These are phyloP conservation scores for Lutjanus campechanus DNA, from an alignment of 2,797 vertebrate species.

Conservation along the genomic window DNA sequence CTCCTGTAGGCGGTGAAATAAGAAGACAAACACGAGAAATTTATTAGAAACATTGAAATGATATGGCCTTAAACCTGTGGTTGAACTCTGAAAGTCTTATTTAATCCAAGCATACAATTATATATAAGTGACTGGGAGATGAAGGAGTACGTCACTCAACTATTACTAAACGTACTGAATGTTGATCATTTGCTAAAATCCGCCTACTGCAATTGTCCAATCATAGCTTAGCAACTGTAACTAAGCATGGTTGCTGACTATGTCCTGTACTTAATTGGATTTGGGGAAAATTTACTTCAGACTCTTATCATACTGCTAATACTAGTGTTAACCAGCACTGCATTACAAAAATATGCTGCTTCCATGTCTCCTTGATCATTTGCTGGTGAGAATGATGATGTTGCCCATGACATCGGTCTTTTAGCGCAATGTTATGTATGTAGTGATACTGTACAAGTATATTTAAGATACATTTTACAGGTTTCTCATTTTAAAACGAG, in stretches of 20 bases:
- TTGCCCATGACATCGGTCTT: too few species aligned
- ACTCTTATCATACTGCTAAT: too few species aligned
- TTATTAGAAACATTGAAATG: conserved; percentile 32
- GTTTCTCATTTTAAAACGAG: too few species aligned
- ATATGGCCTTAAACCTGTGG: conserved; percentile 15
- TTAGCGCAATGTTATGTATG: too few species aligned
- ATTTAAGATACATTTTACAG: too few species aligned
- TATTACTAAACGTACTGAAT: background rate
- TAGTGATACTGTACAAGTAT: too few species aligned
- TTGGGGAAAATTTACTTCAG: conserved; percentile 7
- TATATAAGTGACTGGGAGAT: background rate
- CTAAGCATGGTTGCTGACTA: background rate
- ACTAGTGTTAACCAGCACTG: too few species aligned
- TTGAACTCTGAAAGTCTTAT: background rate
- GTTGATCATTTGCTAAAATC: background rate
- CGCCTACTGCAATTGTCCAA: background rate
- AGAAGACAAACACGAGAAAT: conserved; percentile 44
- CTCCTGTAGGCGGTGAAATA: conserved; percentile 59
- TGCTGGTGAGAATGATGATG: too few species aligned
- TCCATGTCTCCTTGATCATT: too few species aligned
- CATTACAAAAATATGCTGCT: too few species aligned
- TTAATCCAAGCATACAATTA: conserved; percentile 4
- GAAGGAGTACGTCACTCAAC: background rate
- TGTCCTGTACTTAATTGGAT: background rate
- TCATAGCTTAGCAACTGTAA: background rate